A percentile compares a stretch with the other conserved stretches of the same genome.
Evolutionary conservation across 2,113 vertebrate species (phyloP).

Genomic region (Stegostoma tigrinum): DNA sequence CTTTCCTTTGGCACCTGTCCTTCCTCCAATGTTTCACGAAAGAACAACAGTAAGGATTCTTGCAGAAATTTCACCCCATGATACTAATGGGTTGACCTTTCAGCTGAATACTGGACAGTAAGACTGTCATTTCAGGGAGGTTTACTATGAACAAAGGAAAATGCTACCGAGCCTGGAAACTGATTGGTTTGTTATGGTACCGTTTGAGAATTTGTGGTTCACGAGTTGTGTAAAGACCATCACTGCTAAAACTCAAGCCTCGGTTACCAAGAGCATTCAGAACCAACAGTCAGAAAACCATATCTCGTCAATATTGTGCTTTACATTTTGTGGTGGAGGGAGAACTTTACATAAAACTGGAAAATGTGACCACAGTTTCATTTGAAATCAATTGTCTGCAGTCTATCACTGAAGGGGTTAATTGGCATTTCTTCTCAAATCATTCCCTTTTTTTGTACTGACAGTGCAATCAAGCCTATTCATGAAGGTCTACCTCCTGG

Average conservation of each 20-base stretch:
- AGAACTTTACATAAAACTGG: not conserved
- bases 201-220: not conserved
- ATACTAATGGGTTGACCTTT: not conserved
- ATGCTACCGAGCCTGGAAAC: not conserved
- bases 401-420: not conserved
- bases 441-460: not conserved
- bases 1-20: not conserved
- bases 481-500: not conserved
- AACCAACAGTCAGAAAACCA: not conserved
- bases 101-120: not conserved
- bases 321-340: no score
- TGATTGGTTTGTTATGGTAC: not conserved
- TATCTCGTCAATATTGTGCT: not conserved
- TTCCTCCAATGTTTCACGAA: not conserved
- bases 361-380: not conserved
- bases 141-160: not conserved
- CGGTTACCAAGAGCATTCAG: not conserved
- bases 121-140: not conserved
- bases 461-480: slow-evolving; percentile 19
- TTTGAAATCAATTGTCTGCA: not conserved
- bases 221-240: not conserved
- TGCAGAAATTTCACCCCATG: not conserved
- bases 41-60: not conserved
- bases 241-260: not conserved
- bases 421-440: not conserved